phyloP scores from a whole-genome alignment of 2,113 vertebrate genomes.

The Trematocara variabile region DNA sequence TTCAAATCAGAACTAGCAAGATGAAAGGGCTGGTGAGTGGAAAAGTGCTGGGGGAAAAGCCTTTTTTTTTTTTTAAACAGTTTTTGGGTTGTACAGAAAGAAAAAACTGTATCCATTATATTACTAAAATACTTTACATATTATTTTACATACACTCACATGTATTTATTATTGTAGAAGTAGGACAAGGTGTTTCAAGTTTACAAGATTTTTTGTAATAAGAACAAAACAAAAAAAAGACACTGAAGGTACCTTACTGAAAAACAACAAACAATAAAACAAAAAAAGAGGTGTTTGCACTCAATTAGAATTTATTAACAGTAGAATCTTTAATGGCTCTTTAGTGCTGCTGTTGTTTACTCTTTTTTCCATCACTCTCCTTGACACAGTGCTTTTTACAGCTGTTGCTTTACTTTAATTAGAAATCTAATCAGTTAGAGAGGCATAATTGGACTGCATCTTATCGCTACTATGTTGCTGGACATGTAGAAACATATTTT shows the following conservation, averaged over 20 bases:
- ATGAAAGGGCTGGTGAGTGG: not conserved
- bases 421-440: not conserved
- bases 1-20: not conserved
- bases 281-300: not conserved
- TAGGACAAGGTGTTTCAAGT: not conserved
- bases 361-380: not conserved
- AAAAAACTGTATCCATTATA: not conserved
- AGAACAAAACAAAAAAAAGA: not conserved
- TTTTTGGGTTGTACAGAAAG: not conserved
- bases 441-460: not conserved
- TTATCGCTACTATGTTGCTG: not conserved
- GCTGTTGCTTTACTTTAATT: not conserved
- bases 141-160: not conserved
- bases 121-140: not conserved
- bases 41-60: not conserved
- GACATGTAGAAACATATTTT: not conserved
- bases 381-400: not conserved
- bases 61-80: not conserved
- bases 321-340: not conserved
- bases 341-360: not conserved
- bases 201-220: not conserved
- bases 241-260: not conserved
- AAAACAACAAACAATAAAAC: not conserved
- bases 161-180: not conserved
- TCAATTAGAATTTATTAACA: not conserved